Conservation (phyloP, 2,888 invertebrate genomes). For the Thymelicus acteon region DNA sequence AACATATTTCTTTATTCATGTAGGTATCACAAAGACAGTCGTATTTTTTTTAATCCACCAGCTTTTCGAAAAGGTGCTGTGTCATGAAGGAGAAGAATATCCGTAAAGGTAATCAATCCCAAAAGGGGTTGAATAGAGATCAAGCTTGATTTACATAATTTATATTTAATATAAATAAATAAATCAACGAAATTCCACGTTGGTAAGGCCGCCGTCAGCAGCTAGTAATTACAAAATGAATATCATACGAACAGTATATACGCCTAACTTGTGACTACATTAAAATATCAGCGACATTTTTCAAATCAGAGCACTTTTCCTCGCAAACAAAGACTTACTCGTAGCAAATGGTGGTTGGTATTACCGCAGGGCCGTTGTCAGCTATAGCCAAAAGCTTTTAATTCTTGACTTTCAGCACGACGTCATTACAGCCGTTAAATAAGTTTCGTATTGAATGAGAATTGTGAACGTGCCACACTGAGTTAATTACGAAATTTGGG, state of each 20-base stretch:
- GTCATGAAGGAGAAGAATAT: too few species aligned
- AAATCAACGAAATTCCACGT: too few species aligned
- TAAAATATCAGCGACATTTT: not conserved
- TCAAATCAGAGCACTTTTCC: not conserved
- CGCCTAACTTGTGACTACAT: not conserved
- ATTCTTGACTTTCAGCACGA: conserved; percentile 47
- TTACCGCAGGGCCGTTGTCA: conserved; percentile 50
- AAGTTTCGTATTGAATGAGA: conserved; percentile 46
- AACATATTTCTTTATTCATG: too few species aligned
- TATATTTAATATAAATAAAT: too few species aligned
- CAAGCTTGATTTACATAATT: too few species aligned
- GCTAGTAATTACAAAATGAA: not conserved
- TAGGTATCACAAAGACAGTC: too few species aligned
- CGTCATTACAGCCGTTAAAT: conserved; percentile 44
- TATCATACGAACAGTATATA: not conserved
- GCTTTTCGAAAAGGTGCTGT: too few species aligned
- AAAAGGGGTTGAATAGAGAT: too few species aligned
- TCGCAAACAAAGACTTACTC: not conserved
- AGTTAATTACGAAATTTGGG: conserved; percentile 43
- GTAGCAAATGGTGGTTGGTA: conserved; percentile 17
- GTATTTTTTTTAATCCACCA: too few species aligned
- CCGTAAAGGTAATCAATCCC: too few species aligned
- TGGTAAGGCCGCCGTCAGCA: too few species aligned
- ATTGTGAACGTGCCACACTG: conserved; percentile 38
- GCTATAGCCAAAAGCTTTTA: conserved; percentile 54